Evolutionary conservation across 1,140 invertebrate genomes (phyloP), one percentile per base, ranked within the genome.

Genomic region (Eufriesea mexicana): DNA sequence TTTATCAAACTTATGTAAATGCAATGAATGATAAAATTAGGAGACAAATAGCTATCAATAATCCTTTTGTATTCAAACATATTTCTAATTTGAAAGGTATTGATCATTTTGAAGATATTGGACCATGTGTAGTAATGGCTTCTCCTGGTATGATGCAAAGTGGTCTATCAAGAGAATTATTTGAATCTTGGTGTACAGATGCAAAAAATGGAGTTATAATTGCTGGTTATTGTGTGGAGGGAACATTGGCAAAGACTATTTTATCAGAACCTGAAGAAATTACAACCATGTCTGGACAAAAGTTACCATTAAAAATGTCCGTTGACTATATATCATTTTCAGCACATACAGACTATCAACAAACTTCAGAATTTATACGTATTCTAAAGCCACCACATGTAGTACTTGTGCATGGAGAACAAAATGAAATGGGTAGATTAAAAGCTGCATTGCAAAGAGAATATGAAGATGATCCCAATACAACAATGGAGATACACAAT

Each of bases 121-220:
- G 99, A 0, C 99, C 99, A 0, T 99, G 99, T 92, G 99, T 99
- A 2, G 98, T 99, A 1, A 98, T 99, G 98, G 99, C 99, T 0
- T 99, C 98, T 0, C 99, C 99, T 5, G 99, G 99, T 93, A 99
- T 99, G 99, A 99, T 99, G 98, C 99, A 99, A 95, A 99, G 98
- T 91, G 99, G 99, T 0, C 94, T 99, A 2, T 99, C 98, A 0
- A 95, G 99, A 54, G 99, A 99, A 94, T 95, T 99, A 8, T 99
- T 99, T 95, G 99, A 99, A 94, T 98, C 96, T 5, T 99, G 99
- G 99, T 99, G 99, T 92, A 98, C 98, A 0, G 99, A 99, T 94
- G 95, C 98, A 6, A 98, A 99, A 91, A 99, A 99, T 95, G 99
- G 99, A 2, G 98, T 99, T 54, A 99, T 99, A 71, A 99, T 99